These are phyloP conservation scores for Astyanax mexicanus DNA, from an alignment of 2,797 vertebrate species.

Conservation along the genomic window DNA sequence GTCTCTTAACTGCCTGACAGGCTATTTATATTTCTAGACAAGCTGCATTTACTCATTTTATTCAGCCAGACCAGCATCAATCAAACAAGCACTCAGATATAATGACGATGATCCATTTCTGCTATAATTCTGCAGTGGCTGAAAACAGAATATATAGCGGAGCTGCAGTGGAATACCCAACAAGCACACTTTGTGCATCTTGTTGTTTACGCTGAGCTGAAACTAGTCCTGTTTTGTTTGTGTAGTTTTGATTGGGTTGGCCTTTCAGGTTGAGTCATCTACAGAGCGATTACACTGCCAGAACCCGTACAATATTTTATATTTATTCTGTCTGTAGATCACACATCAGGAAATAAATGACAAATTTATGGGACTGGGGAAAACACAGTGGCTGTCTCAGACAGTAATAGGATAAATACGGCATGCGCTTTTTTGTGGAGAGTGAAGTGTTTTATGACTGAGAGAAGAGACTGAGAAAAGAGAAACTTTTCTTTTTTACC, in stretches of 20 bases:
- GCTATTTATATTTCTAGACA: constrained; percentile 15
- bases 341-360: background rate
- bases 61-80: constrained; percentile 6
- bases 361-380: background rate
- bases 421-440: background rate
- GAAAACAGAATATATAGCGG: background rate
- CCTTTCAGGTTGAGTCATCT: background rate
- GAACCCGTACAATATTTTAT: background rate
- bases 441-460: background rate
- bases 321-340: constrained; percentile 6
- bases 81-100: background rate
- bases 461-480: constrained; percentile 11
- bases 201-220: background rate
- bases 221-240: background rate
- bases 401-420: background rate
- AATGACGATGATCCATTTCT: background rate
- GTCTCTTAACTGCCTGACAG: background rate
- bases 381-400: background rate
- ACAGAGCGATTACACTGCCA: background rate
- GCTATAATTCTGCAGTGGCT: background rate
- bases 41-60: background rate
- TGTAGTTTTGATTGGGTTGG: background rate
- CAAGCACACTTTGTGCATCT: background rate
- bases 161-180: background rate
- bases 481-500: background rate